A percentile compares a stretch with the other conserved stretches of the same genome.
Conservation (phyloP, 2,888 invertebrate species). For the Apodemia duryi region DNA sequence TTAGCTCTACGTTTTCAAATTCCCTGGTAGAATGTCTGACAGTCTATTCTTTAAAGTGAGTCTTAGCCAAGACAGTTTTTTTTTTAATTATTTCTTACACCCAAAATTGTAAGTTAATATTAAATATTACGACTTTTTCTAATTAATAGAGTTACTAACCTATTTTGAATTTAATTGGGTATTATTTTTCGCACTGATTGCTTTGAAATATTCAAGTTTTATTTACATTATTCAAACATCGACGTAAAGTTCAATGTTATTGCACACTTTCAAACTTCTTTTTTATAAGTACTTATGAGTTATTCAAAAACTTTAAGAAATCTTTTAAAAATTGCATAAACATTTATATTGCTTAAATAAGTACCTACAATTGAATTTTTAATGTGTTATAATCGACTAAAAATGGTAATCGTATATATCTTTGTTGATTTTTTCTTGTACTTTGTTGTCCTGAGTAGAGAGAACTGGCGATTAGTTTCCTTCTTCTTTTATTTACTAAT, state of each 20-base stretch:
- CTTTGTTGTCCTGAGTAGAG: too few relatives aligned
- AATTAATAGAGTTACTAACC: neutral
- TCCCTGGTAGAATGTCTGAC: too few relatives aligned
- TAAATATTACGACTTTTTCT: too few relatives aligned
- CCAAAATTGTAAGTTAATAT: too few relatives aligned
- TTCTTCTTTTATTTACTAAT: too few relatives aligned
- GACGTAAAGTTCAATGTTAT: slow-evolving; percentile 7
- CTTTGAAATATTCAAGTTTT: neutral
- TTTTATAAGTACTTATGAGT: neutral
- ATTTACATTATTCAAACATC: neutral
- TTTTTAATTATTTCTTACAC: too few relatives aligned
- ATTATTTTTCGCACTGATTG: slow-evolving; percentile 13
- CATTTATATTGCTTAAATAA: neutral
- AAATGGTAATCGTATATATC: too few relatives aligned
- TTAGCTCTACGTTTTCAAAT: too few relatives aligned
- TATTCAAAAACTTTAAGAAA: neutral
- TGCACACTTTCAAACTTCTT: neutral
- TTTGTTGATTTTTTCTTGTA: too few relatives aligned
- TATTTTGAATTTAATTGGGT: neutral
- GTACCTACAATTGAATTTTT: neutral
- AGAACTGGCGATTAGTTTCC: too few relatives aligned
- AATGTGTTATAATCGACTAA: neutral
- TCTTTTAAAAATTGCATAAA: neutral
- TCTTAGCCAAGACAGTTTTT: too few relatives aligned
- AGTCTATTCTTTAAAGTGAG: too few relatives aligned